phyloP scores from a whole-genome alignment of 2,888 invertebrate species.

The Callyntrura guangdongensis region DNA sequence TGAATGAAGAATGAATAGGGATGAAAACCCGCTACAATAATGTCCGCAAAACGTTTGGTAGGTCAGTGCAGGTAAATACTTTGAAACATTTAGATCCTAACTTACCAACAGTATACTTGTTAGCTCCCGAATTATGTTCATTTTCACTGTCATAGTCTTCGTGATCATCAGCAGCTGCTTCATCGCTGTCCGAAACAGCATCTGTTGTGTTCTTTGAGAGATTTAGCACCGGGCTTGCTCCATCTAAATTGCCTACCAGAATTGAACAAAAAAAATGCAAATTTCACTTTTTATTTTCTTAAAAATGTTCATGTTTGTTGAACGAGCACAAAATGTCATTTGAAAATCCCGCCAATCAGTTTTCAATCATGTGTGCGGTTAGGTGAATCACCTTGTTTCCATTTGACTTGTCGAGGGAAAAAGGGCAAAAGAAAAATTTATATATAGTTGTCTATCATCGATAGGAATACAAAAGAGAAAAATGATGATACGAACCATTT shows the following conservation, averaged over 20 bases:
- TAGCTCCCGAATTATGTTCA: constrained; percentile 86
- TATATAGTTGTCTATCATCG: constrained; percentile 43
- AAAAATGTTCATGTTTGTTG: background rate
- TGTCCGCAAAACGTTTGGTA: background rate
- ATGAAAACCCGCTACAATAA: too few relatives aligned
- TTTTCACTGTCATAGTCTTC: constrained; percentile 95
- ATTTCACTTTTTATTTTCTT: background rate
- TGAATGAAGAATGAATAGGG: too few relatives aligned
- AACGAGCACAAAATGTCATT: constrained; percentile 27
- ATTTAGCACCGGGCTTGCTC: constrained; percentile 96
- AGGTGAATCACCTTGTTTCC: constrained; percentile 68
- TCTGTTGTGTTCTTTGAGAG: constrained; percentile 93
- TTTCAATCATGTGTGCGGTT: constrained; percentile 41
- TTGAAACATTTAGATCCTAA: background rate
- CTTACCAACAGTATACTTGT: constrained; percentile 82
- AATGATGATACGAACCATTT: constrained; percentile 83
- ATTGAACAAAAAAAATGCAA: constrained; percentile 7
- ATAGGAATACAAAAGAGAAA: constrained; percentile 42
- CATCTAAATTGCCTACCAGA: constrained; percentile 92
- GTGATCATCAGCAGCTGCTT: constrained; percentile 85
- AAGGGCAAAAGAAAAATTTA: background rate
- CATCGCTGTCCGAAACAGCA: constrained; percentile 84
- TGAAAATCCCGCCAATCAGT: constrained; percentile 35
- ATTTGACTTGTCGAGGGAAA: constrained; percentile 56
- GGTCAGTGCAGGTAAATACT: background rate